Evolutionary conservation across 2,797 vertebrate species (phyloP).

Genomic region (Graptemys geographica): DNA sequence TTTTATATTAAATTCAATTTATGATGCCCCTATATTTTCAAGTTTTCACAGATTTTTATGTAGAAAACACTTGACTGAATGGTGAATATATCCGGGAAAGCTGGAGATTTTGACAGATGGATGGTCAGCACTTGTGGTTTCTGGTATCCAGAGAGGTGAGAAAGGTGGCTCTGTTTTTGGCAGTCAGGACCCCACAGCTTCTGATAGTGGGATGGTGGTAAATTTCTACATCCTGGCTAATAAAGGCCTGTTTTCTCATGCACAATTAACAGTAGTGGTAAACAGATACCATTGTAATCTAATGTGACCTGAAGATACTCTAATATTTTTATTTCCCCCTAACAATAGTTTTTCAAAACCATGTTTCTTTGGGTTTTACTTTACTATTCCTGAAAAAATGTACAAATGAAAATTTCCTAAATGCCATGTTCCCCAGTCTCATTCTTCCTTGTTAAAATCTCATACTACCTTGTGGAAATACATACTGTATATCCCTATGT

Average conservation of each 20-base stretch:
- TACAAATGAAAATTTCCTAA: background rate
- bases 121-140: conserved; percentile 34
- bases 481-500: rapidly evolving
- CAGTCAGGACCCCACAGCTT: conserved; percentile 22
- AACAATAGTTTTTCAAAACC: rapidly evolving
- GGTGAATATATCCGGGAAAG: conserved; percentile 9
- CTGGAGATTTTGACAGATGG: conserved; percentile 52
- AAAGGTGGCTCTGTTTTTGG: conserved; percentile 54
- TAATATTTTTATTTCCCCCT: rapidly evolving
- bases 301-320: background rate
- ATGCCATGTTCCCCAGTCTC: rapidly evolving
- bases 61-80: background rate
- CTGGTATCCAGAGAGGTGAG: conserved; percentile 41
- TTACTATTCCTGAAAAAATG: background rate
- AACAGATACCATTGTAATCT: background rate
- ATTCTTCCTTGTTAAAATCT: rapidly evolving
- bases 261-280: background rate
- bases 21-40: background rate
- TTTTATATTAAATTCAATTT: conserved; percentile 25
- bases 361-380: background rate
- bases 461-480: rapidly evolving
- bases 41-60: background rate
- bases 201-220: background rate
- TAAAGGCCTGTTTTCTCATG: background rate
- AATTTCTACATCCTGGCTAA: conserved; percentile 11